Conservation (phyloP, 2,797 vertebrate species). For the Enteromius anoplus region DNA sequence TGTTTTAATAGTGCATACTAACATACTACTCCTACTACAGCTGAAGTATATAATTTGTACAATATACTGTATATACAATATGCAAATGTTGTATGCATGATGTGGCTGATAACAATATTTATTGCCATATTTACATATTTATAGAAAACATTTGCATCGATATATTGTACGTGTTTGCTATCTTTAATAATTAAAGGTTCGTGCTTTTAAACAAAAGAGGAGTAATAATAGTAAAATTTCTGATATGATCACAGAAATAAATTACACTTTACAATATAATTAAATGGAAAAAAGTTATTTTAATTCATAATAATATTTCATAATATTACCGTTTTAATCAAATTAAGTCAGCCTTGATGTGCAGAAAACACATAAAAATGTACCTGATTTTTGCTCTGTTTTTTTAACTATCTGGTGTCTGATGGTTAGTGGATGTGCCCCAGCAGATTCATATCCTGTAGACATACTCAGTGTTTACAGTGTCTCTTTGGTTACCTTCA, state of each 20-base stretch:
- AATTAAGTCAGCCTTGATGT: neutral
- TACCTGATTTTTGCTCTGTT: neutral
- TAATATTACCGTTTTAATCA: neutral
- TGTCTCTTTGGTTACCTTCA: constrained; percentile 6
- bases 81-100: neutral
- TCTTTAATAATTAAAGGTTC: neutral
- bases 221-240: neutral
- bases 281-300: too few relatives aligned
- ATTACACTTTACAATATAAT: neutral
- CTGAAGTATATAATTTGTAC: neutral
- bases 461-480: neutral
- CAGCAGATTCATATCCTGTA: neutral
- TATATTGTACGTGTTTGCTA: neutral
- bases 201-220: too few relatives aligned
- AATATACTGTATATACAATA: neutral
- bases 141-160: neutral
- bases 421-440: neutral
- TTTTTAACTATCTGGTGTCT: neutral
- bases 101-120: neutral
- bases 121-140: neutral
- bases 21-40: neutral
- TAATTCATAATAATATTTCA: neutral
- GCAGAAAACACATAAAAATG: neutral
- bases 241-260: neutral
- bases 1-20: neutral